These are phyloP conservation scores for Strix uralensis DNA, from an alignment of 2,113 vertebrate species.

Conservation along the genomic window DNA sequence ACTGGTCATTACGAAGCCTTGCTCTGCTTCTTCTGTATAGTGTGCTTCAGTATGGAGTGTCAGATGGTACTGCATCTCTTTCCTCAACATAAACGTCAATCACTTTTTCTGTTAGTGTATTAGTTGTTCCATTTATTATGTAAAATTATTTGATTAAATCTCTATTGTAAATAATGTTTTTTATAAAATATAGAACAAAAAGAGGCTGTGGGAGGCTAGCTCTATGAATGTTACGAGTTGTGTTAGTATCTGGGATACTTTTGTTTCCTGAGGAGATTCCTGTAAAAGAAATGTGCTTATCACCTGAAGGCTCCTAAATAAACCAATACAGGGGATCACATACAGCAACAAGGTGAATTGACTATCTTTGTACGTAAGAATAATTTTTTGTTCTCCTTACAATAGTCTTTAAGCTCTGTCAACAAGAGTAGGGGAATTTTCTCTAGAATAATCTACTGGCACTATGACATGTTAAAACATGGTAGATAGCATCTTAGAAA, in stretches of 20 bases:
- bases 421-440: background rate
- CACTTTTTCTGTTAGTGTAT: background rate
- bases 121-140: background rate
- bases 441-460: background rate
- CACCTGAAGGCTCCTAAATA: background rate
- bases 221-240: background rate
- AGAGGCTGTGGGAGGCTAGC: background rate
- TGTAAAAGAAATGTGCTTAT: background rate
- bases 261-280: background rate
- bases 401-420: background rate
- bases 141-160: background rate
- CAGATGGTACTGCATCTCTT: background rate
- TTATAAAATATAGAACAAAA: background rate
- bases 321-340: background rate
- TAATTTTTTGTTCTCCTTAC: background rate
- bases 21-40: background rate
- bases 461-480: background rate
- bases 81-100: background rate
- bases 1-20: accelerated
- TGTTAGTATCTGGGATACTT: background rate
- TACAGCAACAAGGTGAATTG: background rate
- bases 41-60: background rate
- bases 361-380: background rate
- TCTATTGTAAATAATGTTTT: background rate
- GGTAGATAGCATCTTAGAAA: background rate